These are phyloP conservation scores for Chelidonichthys spinosus DNA, from an alignment of 2,797 vertebrate genomes.

Conservation along the genomic window DNA sequence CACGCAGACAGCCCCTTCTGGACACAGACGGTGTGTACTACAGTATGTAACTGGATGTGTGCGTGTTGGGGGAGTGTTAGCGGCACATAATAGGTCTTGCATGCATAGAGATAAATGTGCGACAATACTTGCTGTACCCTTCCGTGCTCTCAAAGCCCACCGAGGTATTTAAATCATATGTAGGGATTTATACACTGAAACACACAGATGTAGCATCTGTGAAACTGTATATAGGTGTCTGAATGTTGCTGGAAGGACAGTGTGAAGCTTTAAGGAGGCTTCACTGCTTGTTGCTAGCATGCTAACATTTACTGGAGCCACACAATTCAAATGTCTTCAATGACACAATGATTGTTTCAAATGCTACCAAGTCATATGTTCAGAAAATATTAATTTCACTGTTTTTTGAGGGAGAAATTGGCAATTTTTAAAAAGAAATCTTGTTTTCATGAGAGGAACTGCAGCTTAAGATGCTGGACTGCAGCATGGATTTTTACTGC, in stretches of 20 bases:
- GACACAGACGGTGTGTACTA: slow-evolving; percentile 62
- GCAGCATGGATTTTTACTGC: slow-evolving; percentile 29
- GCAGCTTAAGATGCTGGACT: slow-evolving; percentile 9
- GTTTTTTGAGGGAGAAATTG: background rate
- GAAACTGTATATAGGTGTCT: slow-evolving; percentile 10
- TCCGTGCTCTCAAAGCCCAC: slow-evolving; percentile 22
- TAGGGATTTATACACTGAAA: slow-evolving; percentile 23
- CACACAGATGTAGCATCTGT: slow-evolving; percentile 16
- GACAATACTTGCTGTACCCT: slow-evolving; percentile 20
- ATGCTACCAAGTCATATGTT: background rate
- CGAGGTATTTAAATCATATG: slow-evolving; percentile 36
- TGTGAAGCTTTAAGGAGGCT: background rate
- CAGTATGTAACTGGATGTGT: slow-evolving; percentile 51
- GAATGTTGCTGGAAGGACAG: background rate
- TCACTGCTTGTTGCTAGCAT: background rate
- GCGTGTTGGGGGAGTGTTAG: slow-evolving; percentile 30
- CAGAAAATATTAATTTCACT: background rate
- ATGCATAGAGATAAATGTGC: slow-evolving; percentile 22
- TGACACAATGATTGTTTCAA: background rate
- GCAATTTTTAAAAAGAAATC: background rate
- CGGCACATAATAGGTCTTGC: slow-evolving; percentile 28
- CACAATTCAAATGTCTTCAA: background rate
- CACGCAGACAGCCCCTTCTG: slow-evolving; percentile 61
- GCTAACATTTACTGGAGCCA: background rate
- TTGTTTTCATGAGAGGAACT: slow-evolving; percentile 24